Percentiles rank a stretch among this genome's conserved stretches.
phyloP scores from a whole-genome alignment of 2,797 vertebrate species.

The Balearica regulorum region DNA sequence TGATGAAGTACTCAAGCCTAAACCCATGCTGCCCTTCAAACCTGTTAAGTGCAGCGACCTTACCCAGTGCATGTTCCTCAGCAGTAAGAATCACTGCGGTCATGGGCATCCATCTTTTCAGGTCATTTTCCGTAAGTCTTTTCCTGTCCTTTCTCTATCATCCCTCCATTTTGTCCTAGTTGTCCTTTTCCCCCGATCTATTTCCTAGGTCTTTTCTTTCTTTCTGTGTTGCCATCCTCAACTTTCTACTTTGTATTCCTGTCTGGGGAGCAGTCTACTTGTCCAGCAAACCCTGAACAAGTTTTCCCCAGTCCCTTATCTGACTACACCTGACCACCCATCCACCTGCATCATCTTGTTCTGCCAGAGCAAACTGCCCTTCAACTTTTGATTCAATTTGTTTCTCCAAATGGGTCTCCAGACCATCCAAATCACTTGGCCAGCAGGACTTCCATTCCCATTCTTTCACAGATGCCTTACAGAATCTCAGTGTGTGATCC shows the following conservation, averaged over 20 bases:
- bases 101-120: not conserved
- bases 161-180: not conserved
- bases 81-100: not conserved
- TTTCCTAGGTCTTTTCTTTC: not conserved
- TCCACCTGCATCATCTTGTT: not conserved
- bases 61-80: not conserved
- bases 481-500: not conserved
- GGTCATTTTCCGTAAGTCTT: not conserved
- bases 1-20: not conserved
- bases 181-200: not conserved
- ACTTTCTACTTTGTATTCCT: not conserved
- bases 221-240: not conserved
- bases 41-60: not conserved
- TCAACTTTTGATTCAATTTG: not conserved
- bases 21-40: not conserved
- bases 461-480: not conserved
- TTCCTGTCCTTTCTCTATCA: not conserved
- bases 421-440: accelerated
- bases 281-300: not conserved
- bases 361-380: not conserved
- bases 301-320: not conserved
- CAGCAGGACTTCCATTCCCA: not conserved
- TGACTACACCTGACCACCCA: not conserved
- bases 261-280: not conserved
- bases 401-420: not conserved